A percentile compares a stretch with the other conserved stretches of the same genome.
phyloP scores from a whole-genome alignment of 1,140 invertebrate genomes.

The Liolophura sinensis region DNA sequence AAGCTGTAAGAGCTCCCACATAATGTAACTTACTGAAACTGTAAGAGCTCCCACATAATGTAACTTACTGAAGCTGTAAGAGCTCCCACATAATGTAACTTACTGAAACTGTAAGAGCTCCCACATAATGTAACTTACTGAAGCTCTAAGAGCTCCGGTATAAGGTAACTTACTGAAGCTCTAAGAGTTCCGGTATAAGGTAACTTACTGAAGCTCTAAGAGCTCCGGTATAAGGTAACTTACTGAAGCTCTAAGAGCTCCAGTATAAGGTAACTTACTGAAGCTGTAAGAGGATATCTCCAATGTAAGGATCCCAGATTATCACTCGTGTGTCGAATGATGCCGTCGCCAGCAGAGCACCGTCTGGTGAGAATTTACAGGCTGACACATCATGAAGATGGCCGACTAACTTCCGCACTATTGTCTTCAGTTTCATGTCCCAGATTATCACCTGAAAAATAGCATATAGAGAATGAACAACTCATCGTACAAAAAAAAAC shows the following conservation, averaged over 20 bases:
- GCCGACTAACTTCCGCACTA: constrained; percentile 56
- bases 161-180: background rate
- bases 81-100: constrained; percentile 19
- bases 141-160: background rate
- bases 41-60: background rate
- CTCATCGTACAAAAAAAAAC: background rate
- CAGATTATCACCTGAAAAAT: constrained; percentile 59
- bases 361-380: constrained; percentile 65
- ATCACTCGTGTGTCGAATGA: constrained; percentile 64
- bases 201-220: constrained; percentile 1
- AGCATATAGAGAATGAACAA: background rate
- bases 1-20: background rate
- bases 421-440: constrained; percentile 54
- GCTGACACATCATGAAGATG: constrained; percentile 63
- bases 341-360: constrained; percentile 64
- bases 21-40: background rate
- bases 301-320: constrained; percentile 63
- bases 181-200: background rate
- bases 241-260: background rate
- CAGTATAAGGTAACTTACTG: constrained; percentile 39
- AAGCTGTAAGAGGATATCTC: constrained; percentile 47
- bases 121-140: background rate
- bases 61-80: constrained; percentile 48
- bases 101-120: background rate
- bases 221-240: too few relatives aligned